Evolutionary conservation across 2,888 invertebrate genomes (phyloP).

Genomic region (Synergus japonicus): DNA sequence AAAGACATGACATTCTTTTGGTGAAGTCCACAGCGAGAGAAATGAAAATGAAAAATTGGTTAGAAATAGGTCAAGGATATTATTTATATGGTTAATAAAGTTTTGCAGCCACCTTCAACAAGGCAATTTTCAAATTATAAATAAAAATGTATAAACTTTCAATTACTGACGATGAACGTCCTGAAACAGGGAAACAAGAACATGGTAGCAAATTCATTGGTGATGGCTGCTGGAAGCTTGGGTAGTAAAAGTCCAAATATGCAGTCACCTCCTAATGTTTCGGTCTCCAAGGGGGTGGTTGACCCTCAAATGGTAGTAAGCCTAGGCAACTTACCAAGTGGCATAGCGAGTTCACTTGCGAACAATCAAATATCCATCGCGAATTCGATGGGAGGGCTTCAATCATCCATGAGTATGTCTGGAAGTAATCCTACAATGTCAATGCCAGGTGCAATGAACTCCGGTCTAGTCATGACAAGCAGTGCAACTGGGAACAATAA

Average conservation of each 20-base stretch:
- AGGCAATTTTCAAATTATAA: constrained; percentile 13
- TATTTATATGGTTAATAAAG: no score
- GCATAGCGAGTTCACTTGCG: constrained; percentile 79
- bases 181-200: constrained; percentile 84
- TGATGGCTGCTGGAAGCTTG: constrained; percentile 86
- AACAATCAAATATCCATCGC: constrained; percentile 77
- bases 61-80: no score
- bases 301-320: constrained; percentile 82
- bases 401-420: constrained; percentile 83
- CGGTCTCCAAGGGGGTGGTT: constrained; percentile 83
- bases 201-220: constrained; percentile 85
- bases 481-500: constrained; percentile 81
- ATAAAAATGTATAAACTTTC: neutral
- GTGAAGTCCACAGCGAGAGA: no score
- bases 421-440: constrained; percentile 74
- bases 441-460: constrained; percentile 74
- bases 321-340: constrained; percentile 79
- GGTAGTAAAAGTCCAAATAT: constrained; percentile 91
- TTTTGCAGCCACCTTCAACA: neutral
- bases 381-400: constrained; percentile 77
- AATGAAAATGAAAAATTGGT: no score
- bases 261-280: constrained; percentile 91
- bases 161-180: constrained; percentile 45
- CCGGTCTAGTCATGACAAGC: constrained; percentile 90
- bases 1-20: no score